Evolutionary conservation across 2,797 vertebrate species (phyloP), one percentile per base, ranked within the genome.

Genomic region (Pseudopleuronectes americanus): DNA sequence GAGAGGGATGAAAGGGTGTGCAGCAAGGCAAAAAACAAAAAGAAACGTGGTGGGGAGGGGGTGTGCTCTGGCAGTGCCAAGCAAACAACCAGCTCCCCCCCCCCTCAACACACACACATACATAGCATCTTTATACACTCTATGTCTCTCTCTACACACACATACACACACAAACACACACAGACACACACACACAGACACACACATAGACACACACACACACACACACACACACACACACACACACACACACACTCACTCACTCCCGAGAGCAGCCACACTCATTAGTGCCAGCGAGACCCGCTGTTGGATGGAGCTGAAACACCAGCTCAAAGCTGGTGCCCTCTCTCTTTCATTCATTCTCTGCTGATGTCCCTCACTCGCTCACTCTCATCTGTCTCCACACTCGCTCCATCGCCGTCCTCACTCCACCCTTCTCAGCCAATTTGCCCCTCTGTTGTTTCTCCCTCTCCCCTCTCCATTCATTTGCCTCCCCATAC

Each of bases 231-330:
- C 4, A 24, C 52, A 14, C 57, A 79, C 71, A 72, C 48, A 38
- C 65, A 57, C 62, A 43, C 19, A 56, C 43, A 64, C 59, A 60
- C 64, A 26, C 59, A 73, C 57, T 70, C 59, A 59, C 65, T 77
- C 77, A 74, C 70, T 77, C 78, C 74, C 49, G 43, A 86, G 79
- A 86, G 84, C 85, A 84, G 82, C 84, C 83, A 83, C 87, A 87
- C 91, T 94, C 89, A 94, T 94, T 94, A 93, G 89, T 81, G 90
- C 88, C 80, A 89, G 79, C 28, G 77, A 92, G 89, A 88, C 80
- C 81, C 61, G 58, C 84, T 90, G 83, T 83, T 91, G 87, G 90
- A 91, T 85, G 85, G 83, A 87, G 88, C 90, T 89, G 87, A 90
- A 89, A 87, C 91, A 84, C 81, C 84, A 83, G 76, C 89, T 83